phyloP scores from a whole-genome alignment of 1,140 invertebrate species.

The Araneus ventricosus region DNA sequence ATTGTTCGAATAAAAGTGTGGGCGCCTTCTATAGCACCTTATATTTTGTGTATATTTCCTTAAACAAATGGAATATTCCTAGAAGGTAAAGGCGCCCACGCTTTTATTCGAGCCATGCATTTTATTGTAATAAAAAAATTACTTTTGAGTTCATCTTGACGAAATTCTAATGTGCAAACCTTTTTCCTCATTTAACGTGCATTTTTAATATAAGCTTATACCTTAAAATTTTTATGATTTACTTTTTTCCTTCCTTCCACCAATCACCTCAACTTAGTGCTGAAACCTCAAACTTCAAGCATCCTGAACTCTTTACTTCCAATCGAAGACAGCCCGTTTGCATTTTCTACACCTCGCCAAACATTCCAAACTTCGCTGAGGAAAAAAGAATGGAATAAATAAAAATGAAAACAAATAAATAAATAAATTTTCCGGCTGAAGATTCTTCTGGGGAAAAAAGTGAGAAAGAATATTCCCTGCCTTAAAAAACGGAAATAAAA shows the following conservation, averaged over 20 bases:
- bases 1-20: too few species aligned
- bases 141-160: too few species aligned
- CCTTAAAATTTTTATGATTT: too few species aligned
- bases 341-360: neutral
- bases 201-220: too few species aligned
- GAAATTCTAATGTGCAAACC: too few species aligned
- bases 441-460: neutral
- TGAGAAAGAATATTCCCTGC: neutral
- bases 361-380: neutral
- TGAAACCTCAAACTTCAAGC: neutral
- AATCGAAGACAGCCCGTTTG: neutral
- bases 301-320: neutral
- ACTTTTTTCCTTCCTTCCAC: neutral
- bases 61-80: too few species aligned
- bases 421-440: neutral
- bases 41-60: too few species aligned
- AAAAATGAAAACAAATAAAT: neutral
- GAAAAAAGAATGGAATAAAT: slow-evolving; percentile 15
- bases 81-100: too few species aligned
- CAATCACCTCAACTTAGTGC: neutral
- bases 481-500: neutral
- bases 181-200: too few species aligned
- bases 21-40: too few species aligned
- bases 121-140: too few species aligned
- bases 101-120: too few species aligned